Evolutionary conservation across 2,888 invertebrate genomes (phyloP), one percentile per base, ranked within the genome.

Genomic region (Drosophila tanythrix): DNA sequence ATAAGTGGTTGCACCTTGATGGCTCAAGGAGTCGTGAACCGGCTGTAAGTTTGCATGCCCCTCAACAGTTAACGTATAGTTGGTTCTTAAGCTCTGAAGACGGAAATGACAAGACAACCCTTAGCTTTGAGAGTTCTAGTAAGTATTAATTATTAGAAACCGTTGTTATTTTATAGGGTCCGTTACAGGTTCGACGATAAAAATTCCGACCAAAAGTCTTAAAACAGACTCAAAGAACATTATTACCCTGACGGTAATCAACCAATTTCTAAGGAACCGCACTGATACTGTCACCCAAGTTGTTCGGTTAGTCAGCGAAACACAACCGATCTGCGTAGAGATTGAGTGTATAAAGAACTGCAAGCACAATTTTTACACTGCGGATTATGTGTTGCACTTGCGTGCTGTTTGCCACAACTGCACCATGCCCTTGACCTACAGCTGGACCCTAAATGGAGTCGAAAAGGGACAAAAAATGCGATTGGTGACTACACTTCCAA

Each of bases 271-370:
- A 11, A 29, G 7, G 0, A 18, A 29, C 6, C 74, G 79, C 7
- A 52, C 0, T 11, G 18, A 18, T 35, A 31, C 13, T 3, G 3
- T 11, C n/a, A 48, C 1, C 25, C 77, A 78, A 43, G 8, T 50
- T 11, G 52, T 78, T 13, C 25, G 13, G 1, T 21, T 62, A 31
- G 15, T 58, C 0, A 35, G 18, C 2, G 4, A 33, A 6, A 15
- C 3, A 11, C 0, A 31, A 18, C 48, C n/a, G 1, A 33, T 33
- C 8, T n/a, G 7, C 13, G 25, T 78, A 10, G 36, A 58, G 21
- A 70, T 78, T n/a, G 43, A 64, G n/a, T 78, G 77, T n/a, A 4
- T 78, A 3, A 67, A 33, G 3, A 78, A 78, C 46, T 78, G 79
- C 33, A 1, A 55, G 0, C 31, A 2, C 0, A 27, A 60, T 35